These are phyloP conservation scores for Agonopterix alstromeriana DNA, from an alignment of 2,888 invertebrate genomes.

Conservation along the genomic window DNA sequence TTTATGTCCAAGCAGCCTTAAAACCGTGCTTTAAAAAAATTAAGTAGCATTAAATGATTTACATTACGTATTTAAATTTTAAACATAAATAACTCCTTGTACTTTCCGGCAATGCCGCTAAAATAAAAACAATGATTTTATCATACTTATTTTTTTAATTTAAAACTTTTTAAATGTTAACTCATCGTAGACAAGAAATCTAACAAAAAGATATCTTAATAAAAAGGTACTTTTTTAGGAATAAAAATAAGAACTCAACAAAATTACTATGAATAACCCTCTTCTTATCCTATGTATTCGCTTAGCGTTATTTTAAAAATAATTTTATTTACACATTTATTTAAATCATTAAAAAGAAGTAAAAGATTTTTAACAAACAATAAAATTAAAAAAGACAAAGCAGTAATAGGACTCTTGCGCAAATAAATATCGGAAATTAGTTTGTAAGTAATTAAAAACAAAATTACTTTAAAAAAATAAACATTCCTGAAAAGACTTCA, in stretches of 20 bases:
- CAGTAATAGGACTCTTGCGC: background rate
- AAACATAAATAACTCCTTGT: constrained; percentile 55
- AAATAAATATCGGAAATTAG: background rate
- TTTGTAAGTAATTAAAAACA: background rate
- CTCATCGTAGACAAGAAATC: constrained; percentile 43
- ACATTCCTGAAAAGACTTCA: background rate
- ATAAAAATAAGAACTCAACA: constrained; percentile 68
- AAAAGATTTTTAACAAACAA: constrained; percentile 17
- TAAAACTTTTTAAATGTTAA: constrained; percentile 33
- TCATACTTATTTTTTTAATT: constrained; percentile 41
- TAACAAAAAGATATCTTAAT: constrained; percentile 37
- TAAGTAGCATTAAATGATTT: constrained; percentile 45
- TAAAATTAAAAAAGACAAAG: background rate
- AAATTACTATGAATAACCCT: constrained; percentile 39
- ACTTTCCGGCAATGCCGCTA: constrained; percentile 37
- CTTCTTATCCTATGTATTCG: constrained; percentile 42
- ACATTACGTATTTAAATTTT: constrained; percentile 21
- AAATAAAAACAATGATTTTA: constrained; percentile 45
- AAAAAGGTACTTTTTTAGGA: constrained; percentile 70
- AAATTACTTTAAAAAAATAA: background rate
- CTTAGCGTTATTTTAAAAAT: constrained; percentile 47
- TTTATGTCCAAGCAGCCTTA: constrained; percentile 44
- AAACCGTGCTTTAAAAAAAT: constrained; percentile 49
- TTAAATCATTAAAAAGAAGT: constrained; percentile 6
- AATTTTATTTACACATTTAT: constrained; percentile 40